These are phyloP conservation scores for Cancer borealis DNA, from an alignment of 2,888 invertebrate genomes.

Conservation along the genomic window DNA sequence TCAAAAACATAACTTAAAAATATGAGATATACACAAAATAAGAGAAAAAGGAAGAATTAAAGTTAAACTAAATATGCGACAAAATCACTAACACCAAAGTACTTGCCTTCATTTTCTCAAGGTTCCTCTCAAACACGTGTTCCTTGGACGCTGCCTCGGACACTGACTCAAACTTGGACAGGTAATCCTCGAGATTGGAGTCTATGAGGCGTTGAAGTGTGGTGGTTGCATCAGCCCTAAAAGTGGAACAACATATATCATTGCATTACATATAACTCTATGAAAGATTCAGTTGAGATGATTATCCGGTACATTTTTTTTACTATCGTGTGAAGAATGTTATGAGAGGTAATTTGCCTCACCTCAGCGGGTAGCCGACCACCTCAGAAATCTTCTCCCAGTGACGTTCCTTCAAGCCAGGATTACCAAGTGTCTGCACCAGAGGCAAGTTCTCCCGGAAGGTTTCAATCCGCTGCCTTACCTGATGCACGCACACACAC, in stretches of 20 bases:
- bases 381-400: slow-evolving; percentile 97
- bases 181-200: slow-evolving; percentile 92
- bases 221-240: slow-evolving; percentile 87
- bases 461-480: slow-evolving; percentile 88
- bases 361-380: slow-evolving; percentile 91
- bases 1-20: not conserved
- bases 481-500: slow-evolving; percentile 78
- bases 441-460: slow-evolving; percentile 92
- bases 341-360: not conserved
- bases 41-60: too few relatives aligned
- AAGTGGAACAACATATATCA: not conserved
- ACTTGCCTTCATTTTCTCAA: slow-evolving; percentile 88
- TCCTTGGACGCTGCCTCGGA: slow-evolving; percentile 98
- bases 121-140: slow-evolving; percentile 92
- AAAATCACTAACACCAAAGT: not conserved
- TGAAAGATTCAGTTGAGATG: too few relatives aligned
- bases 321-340: too few relatives aligned
- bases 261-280: too few relatives aligned
- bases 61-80: not conserved
- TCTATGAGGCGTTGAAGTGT: slow-evolving; percentile 92
- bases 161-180: slow-evolving; percentile 92
- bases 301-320: too few relatives aligned
- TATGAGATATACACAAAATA: not conserved
- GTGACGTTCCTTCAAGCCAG: slow-evolving; percentile 93
- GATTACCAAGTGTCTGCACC: slow-evolving; percentile 95